phyloP scores from a whole-genome alignment of 2,888 invertebrate species.

The Lithophane socia region DNA sequence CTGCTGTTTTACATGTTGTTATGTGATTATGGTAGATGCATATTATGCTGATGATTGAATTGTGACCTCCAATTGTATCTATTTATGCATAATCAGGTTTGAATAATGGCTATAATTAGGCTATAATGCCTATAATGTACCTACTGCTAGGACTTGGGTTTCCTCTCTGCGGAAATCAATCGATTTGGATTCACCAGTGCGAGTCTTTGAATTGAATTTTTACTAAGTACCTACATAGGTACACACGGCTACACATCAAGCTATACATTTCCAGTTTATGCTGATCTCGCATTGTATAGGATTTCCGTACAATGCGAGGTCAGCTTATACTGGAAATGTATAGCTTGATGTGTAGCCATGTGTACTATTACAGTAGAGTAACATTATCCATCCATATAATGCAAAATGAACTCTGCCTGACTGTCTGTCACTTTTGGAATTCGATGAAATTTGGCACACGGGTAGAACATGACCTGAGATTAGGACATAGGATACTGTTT shows the following conservation, averaged over 20 bases:
- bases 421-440: neutral
- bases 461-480: neutral
- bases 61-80: conserved; percentile 11
- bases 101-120: too few species aligned
- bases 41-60: conserved; percentile 29
- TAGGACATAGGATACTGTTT: neutral
- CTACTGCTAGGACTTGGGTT: neutral
- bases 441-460: neutral
- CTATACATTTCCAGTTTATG: too few species aligned
- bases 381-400: neutral
- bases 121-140: neutral
- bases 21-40: conserved; percentile 23
- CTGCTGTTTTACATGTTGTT: conserved; percentile 38
- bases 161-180: neutral
- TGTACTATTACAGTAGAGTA: too few species aligned
- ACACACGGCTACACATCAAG: too few species aligned
- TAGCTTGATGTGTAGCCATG: too few species aligned
- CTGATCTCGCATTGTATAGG: too few species aligned
- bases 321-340: too few species aligned
- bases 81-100: neutral
- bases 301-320: too few species aligned
- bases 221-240: too few species aligned
- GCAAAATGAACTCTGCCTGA: neutral
- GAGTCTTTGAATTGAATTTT: neutral
- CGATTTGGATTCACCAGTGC: neutral